Evolutionary conservation across 2,888 invertebrate species (phyloP), one percentile per base, ranked within the genome.

Genomic region (Choreutis nemorana): DNA sequence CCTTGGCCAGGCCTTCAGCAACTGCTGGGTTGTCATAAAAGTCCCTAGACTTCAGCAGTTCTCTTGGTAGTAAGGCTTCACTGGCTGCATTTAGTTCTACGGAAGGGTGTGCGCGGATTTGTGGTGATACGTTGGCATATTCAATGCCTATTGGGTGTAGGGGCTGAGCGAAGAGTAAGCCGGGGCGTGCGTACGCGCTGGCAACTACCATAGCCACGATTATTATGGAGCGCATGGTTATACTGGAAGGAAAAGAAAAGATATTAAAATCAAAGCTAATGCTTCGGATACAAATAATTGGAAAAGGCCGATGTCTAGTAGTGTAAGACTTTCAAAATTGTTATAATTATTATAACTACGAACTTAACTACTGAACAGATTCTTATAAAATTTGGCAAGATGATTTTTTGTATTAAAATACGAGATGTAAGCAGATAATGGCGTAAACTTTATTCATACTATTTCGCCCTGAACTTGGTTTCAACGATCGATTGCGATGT

Each of bases 21-120:
- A 90, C 83, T 2, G 77, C 60, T 0, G 91, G 91, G 63, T 91
- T 87, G 46, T 87, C 89, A 57, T 90, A 92, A 59, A 91, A 91
- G 4, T 72, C 70, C 25, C 82, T 81, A 13, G 83, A 73, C 52
- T 88, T 89, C 28, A 82, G 65, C 14, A 89, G 64, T 34, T 89
- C 84, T 1, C 83, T 66, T 0, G 91, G 90, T n/a, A 91, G 67
- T 26, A 85, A 79, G 0, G 89, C 81, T 50, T 92, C 91, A 45
- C 83, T 83, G 1, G 83, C 83, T 1, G 90, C 83, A 48, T 89
- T 91, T 10, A 81, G 67, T 15, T 90, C 81, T 0, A 91, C 90
- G 0, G 88, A 87, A 3, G 86, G 88, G 57, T 91, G 90, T 0
- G 86, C 82, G 1, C 81, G 55, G 0, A 73, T 56, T 0, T 44